Conservation (phyloP, 1,140 invertebrate species). For the Listronotus oregonensis region DNA sequence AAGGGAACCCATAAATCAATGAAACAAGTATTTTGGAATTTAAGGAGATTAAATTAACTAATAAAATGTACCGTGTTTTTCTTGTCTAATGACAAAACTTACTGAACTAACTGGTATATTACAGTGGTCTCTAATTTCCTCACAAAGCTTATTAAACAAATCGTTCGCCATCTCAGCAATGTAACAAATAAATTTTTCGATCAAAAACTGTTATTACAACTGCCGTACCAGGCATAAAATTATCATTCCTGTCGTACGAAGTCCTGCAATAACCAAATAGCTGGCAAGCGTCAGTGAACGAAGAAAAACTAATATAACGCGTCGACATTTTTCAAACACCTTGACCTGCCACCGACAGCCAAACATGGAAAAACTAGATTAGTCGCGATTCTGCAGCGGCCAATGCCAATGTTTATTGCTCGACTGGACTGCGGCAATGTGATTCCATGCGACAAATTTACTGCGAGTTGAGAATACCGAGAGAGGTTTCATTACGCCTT, state of each 20-base stretch:
- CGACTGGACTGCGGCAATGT: background rate
- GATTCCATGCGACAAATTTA: slow-evolving; percentile 28
- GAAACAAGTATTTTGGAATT: too few relatives aligned
- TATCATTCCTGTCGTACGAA: slow-evolving; percentile 26
- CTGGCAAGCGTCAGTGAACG: slow-evolving; percentile 18
- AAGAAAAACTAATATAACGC: slow-evolving; percentile 16
- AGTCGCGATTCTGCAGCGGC: slow-evolving; percentile 3
- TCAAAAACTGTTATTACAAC: slow-evolving; percentile 25
- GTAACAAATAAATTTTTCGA: slow-evolving; percentile 9
- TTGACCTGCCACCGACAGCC: slow-evolving; percentile 27
- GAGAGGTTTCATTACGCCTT: slow-evolving; percentile 12
- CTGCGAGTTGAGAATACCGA: slow-evolving; percentile 25
- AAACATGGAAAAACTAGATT: slow-evolving; percentile 38
- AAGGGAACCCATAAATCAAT: too few relatives aligned
- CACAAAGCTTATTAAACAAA: background rate
- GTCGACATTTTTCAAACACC: slow-evolving; percentile 40
- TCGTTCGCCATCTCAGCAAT: slow-evolving; percentile 8
- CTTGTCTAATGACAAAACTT: too few relatives aligned
- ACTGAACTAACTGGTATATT: too few relatives aligned
- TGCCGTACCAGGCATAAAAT: slow-evolving; percentile 22
- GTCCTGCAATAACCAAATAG: slow-evolving; percentile 25
- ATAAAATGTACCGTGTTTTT: too few relatives aligned
- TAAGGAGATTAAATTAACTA: too few relatives aligned
- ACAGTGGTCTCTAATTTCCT: too few relatives aligned
- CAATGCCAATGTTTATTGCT: slow-evolving; percentile 17